phyloP scores from a whole-genome alignment of 1,140 invertebrate species.

The Drosophila biarmipes region DNA sequence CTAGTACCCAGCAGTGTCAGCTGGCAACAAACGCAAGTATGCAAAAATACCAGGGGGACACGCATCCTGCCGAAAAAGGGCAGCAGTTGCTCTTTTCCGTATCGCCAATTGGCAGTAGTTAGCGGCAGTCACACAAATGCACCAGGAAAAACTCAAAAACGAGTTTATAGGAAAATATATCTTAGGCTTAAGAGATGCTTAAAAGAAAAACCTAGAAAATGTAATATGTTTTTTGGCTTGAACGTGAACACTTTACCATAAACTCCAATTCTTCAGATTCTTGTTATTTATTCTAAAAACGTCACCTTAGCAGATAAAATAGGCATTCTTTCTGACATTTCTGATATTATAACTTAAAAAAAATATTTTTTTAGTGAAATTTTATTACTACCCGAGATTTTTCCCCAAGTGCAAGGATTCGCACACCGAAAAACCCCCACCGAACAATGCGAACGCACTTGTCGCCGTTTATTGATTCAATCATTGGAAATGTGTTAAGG shows the following conservation, averaged over 20 bases:
- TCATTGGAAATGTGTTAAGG: constrained; percentile 77
- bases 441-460: constrained; percentile 46
- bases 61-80: constrained; percentile 44
- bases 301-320: no score
- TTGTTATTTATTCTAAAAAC: no score
- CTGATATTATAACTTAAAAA: no score
- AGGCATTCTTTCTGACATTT: no score
- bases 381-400: neutral
- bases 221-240: no score
- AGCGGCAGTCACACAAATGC: constrained; percentile 21
- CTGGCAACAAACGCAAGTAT: constrained; percentile 47
- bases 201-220: no score
- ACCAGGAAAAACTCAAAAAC: neutral
- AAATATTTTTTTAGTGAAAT: neutral
- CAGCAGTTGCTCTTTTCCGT: constrained; percentile 58
- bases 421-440: constrained; percentile 8
- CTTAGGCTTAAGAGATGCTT: no score
- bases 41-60: constrained; percentile 43
- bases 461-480: constrained; percentile 81
- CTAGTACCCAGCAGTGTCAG: constrained; percentile 36
- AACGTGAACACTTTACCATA: no score
- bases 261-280: no score
- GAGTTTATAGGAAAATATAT: no score
- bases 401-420: constrained; percentile 8
- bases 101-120: constrained; percentile 64